Conservation (phyloP, 2,113 vertebrate species). For the Alligator sinensis region DNA sequence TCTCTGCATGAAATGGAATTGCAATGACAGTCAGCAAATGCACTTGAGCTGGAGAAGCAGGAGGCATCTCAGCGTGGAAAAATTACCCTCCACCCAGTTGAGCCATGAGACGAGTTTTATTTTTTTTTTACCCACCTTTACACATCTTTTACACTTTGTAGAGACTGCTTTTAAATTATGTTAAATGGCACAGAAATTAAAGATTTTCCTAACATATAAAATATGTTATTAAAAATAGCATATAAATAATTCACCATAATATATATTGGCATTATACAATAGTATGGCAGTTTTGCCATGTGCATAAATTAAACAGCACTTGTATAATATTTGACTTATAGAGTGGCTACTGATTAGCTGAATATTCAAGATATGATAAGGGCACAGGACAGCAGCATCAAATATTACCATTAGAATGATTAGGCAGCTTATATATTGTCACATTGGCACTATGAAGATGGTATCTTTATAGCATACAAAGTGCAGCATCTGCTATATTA, state of each 20-base stretch:
- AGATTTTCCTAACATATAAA: slow-evolving; percentile 6
- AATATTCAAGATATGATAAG: background rate
- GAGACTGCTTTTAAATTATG: background rate
- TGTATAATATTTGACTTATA: background rate
- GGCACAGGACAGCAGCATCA: slow-evolving; percentile 20
- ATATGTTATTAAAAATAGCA: background rate
- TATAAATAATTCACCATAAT: background rate
- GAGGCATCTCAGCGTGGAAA: background rate
- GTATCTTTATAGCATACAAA: background rate
- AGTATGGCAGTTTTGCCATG: background rate
- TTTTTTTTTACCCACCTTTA: background rate
- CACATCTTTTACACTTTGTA: background rate
- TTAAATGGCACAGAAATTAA: background rate
- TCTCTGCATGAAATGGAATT: background rate
- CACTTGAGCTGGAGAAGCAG: background rate
- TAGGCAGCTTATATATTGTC: background rate
- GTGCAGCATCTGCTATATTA: background rate
- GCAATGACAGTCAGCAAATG: background rate
- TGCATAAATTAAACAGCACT: slow-evolving; percentile 23
- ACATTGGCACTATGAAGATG: background rate
- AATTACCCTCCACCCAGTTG: background rate
- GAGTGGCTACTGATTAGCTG: background rate
- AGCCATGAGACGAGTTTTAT: background rate
- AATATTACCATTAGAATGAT: background rate
- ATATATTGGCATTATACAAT: background rate